phyloP scores from a whole-genome alignment of 2,888 invertebrate genomes.

The Rotaria macrura region DNA sequence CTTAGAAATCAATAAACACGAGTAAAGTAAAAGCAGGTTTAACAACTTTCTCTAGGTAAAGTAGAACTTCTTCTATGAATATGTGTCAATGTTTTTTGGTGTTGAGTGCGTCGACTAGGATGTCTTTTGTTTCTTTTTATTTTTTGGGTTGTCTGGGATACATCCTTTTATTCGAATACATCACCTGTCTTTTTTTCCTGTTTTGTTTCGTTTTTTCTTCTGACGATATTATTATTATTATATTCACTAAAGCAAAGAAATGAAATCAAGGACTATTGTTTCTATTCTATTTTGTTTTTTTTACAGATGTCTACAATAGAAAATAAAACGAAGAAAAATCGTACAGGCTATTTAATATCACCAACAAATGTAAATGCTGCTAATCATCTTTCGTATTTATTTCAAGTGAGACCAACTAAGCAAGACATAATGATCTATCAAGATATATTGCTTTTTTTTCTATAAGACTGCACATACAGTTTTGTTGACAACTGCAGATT shows the following conservation, averaged over 20 bases:
- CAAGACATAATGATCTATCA: too few relatives aligned
- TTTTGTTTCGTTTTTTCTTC: neutral
- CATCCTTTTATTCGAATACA: neutral
- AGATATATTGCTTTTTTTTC: too few relatives aligned
- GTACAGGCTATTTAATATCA: neutral
- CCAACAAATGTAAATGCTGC: neutral
- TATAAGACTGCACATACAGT: neutral
- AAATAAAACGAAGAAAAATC: neutral
- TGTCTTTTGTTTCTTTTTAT: neutral
- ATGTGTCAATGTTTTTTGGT: neutral
- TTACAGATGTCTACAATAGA: neutral
- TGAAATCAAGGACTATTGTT: neutral
- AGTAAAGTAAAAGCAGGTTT: neutral
- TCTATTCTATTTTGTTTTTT: neutral
- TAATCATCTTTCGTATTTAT: slow-evolving; percentile 13
- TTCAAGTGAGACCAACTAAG: neutral
- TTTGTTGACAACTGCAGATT: neutral
- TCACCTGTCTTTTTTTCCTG: neutral
- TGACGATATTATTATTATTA: neutral
- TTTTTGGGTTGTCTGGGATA: neutral
- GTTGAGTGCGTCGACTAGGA: neutral
- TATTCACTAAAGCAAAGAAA: neutral
- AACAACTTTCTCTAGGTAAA: neutral
- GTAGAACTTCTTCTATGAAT: neutral
- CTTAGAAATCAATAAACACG: neutral